Evolutionary conservation across 1,140 invertebrate species (phyloP).

Genomic region (Drosophila sechellia): DNA sequence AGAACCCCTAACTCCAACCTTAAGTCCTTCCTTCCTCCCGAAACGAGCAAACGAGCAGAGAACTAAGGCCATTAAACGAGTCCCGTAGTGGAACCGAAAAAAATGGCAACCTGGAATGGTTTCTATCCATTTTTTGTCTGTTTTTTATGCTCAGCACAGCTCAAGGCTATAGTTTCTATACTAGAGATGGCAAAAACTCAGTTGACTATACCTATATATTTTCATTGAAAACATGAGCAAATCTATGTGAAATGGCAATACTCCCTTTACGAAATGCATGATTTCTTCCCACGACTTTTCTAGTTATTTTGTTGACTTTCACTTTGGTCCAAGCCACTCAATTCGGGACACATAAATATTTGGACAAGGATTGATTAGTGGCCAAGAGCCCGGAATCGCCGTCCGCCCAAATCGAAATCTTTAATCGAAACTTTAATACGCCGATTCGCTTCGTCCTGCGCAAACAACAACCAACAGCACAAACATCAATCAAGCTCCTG

Average conservation of each 20-base stretch:
- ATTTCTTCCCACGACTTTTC: conserved; percentile 3
- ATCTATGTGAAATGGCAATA: too few species aligned
- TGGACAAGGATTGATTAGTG: conserved; percentile 53
- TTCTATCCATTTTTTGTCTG: conserved; percentile 12
- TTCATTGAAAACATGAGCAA: too few species aligned
- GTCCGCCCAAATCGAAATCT: conserved; percentile 58
- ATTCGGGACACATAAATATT: conserved; percentile 46
- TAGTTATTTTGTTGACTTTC: conserved; percentile 58
- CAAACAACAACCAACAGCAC: conserved; percentile 80
- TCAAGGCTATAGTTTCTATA: not conserved
- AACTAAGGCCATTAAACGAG: conserved; percentile 75
- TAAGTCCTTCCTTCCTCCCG: conserved; percentile 32
- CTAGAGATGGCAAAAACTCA: not conserved
- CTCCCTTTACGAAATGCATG: too few species aligned
- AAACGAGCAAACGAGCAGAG: conserved; percentile 36
- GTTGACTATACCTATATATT: not conserved
- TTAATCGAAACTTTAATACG: conserved; percentile 78
- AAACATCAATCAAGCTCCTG: conserved; percentile 77
- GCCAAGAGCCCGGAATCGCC: conserved; percentile 67
- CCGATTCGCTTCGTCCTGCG: conserved; percentile 15
- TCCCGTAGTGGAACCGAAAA: conserved; percentile 37
- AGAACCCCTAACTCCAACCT: conserved; percentile 39
- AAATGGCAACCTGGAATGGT: conserved; percentile 27
- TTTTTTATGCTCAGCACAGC: conserved; percentile 3
- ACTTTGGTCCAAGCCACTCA: conserved; percentile 47